Base-by-base conservation (phyloP, 2,888 invertebrate species). In the Drosophila pullipes region DNA sequence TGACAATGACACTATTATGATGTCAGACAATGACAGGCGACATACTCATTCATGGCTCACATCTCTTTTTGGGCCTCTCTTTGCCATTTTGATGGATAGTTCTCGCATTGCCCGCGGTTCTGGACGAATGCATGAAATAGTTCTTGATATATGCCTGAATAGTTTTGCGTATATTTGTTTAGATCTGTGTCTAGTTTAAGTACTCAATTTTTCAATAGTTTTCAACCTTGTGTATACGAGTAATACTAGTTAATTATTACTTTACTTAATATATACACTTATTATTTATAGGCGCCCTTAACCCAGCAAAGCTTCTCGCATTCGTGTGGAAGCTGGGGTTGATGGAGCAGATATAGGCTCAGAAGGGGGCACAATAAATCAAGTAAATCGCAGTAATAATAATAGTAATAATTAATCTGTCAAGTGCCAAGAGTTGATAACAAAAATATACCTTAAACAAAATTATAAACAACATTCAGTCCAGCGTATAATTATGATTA, bases 1-100 rank as follows among this genome's bases (percentile, higher is more conserved):
- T 85, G 90, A 88, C 90, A 83, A 74, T 83, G 89, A 85, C 83
- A 85, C 90, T 90, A 90, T 86, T 90, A 86, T 85, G 85, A 85
- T 86, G 85, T 86, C 90, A 89, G 74, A 83, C 76, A 67, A 70
- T 81, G 85, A 86, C 85, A 89, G 81, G 70, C 83, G 63, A 86
- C 85, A 86, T 31, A 74, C 76, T 90, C 77, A 77, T 82, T 76
- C 84, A 71, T 75, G 47, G 58, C 63, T 22, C 52, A 57, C 60
- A 33, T 37, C 55, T 47, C 33, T 58, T 55, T 49, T 16, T 25
- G 7, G n/a, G 7, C 6, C 11, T n/a, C 16, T 35, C 1, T 53
- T 31, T n/a, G 3, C 7, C 10, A 0, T 9, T 50, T 81, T 78
- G 78, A 81, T 76, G 58, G 50, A 81, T 81, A 67, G 47, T 39